Percentiles rank a stretch among this genome's conserved stretches.
Conservation (phyloP, 2,113 vertebrate species). For the Chloropsis cyanopogon region DNA sequence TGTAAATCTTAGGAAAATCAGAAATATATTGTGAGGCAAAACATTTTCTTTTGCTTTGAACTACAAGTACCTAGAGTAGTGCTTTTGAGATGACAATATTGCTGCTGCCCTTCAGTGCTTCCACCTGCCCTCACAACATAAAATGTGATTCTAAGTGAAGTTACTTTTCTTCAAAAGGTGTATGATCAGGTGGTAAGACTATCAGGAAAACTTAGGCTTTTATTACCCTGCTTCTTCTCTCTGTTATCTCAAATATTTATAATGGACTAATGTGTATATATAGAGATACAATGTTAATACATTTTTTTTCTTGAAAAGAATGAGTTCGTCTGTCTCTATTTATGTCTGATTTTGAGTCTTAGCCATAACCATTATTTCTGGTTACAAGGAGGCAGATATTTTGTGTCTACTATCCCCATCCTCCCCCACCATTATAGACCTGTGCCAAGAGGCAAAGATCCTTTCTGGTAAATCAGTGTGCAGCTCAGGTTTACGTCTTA, state of each 20-base stretch:
- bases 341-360: not conserved
- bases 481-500: not conserved
- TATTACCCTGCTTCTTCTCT: not conserved
- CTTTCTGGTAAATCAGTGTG: not conserved
- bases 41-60: not conserved
- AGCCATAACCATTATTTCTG: not conserved
- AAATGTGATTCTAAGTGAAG: not conserved
- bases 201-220: not conserved
- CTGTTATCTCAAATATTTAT: not conserved
- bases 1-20: not conserved
- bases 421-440: accelerated
- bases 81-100: not conserved
- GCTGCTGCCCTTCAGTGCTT: not conserved
- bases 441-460: not conserved
- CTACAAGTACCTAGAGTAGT: not conserved
- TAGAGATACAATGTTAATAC: not conserved
- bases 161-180: not conserved
- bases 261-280: not conserved
- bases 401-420: not conserved
- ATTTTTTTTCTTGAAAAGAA: not conserved
- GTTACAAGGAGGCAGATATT: not conserved
- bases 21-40: not conserved
- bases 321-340: not conserved
- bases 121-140: no score
- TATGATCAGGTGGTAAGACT: not conserved